Evolutionary conservation across 2,888 invertebrate genomes (phyloP).

Genomic region (Cataglyphis cursor): DNA sequence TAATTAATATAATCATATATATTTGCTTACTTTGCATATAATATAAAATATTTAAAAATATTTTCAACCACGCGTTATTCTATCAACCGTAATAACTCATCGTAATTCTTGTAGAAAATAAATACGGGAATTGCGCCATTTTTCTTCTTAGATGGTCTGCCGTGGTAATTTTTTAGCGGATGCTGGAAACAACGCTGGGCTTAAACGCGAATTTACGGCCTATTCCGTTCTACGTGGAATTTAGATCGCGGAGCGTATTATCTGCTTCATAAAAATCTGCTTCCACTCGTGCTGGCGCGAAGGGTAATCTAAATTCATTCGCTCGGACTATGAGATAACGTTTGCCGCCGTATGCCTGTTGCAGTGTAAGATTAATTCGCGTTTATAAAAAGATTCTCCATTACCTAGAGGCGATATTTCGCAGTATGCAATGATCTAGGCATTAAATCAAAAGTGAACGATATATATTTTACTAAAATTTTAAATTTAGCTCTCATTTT

Average conservation of each 20-base stretch:
- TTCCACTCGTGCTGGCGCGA: slow-evolving; percentile 30
- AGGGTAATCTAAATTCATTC: slow-evolving; percentile 63
- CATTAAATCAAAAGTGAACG: neutral
- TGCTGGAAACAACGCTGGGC: slow-evolving; percentile 57
- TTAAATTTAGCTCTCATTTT: neutral
- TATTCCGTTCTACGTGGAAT: slow-evolving; percentile 50
- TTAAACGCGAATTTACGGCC: slow-evolving; percentile 63
- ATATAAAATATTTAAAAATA: neutral
- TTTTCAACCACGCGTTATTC: neutral
- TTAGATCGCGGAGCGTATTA: slow-evolving; percentile 68
- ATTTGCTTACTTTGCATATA: neutral
- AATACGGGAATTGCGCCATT: slow-evolving; percentile 45
- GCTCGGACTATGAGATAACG: slow-evolving; percentile 53
- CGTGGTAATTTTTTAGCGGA: slow-evolving; percentile 49
- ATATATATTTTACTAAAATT: slow-evolving; percentile 19
- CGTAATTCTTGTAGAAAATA: slow-evolving; percentile 45
- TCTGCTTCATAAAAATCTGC: slow-evolving; percentile 67
- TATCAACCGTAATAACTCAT: slow-evolving; percentile 38
- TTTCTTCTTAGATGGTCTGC: slow-evolving; percentile 47
- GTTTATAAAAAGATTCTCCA: slow-evolving; percentile 17
- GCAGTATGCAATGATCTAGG: neutral
- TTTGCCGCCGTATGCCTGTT: slow-evolving; percentile 21
- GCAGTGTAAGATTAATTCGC: slow-evolving; percentile 40
- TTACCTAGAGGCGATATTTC: neutral
- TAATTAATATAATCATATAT: neutral